Base-by-base conservation (phyloP, 1,140 invertebrate genomes). In the Hylyphantes graminicola region DNA sequence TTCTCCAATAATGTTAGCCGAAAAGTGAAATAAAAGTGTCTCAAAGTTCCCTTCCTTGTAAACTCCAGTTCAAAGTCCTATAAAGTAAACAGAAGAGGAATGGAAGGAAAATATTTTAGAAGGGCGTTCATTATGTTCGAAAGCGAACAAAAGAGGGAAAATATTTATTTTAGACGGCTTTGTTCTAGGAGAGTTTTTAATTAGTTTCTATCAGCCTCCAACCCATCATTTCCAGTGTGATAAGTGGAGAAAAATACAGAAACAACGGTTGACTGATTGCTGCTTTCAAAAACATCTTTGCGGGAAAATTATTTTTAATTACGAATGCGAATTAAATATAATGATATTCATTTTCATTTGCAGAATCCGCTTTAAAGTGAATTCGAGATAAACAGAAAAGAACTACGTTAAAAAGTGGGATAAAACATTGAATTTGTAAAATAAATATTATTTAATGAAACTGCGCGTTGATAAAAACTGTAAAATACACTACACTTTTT, bases 51-150 rank as follows among this genome's bases (percentile, higher is more conserved):
- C 57, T 12, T 61, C 57, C 17, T 17, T 35, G 35, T 35, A 35
- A 35, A 35, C 1, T 35, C 35, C 35, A 65, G 65, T n/a, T 54
- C 61, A 77, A 65, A 78, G 51, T 67, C 21, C 48, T 51, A 35
- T 70, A 80, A 68, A 70, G 77, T 82, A 82, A 82, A 72, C 70
- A 82, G 73, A 64, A 8, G 64, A 48, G 48, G 73, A 82, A 82
- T 82, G 68, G 70, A 82, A 82, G 55, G 70, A 82, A 82, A 82
- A 82, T 82, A 82, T 82, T 73, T 82, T 82, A 21, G 63, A 51
- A 82, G 79, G 11, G 10, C 55, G 57, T 74, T 74, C 73, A 82
- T 82, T 74, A 73, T 82, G 55, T 64, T 64, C 21, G n/a, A 64
- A 82, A 82, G 57, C 50, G 15, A 65, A 21, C n/a, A 82, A 82